Percentiles rank a stretch among this genome's conserved stretches.
Evolutionary conservation across 2,797 vertebrate species (phyloP).

Genomic region (Alcedo atthis): DNA sequence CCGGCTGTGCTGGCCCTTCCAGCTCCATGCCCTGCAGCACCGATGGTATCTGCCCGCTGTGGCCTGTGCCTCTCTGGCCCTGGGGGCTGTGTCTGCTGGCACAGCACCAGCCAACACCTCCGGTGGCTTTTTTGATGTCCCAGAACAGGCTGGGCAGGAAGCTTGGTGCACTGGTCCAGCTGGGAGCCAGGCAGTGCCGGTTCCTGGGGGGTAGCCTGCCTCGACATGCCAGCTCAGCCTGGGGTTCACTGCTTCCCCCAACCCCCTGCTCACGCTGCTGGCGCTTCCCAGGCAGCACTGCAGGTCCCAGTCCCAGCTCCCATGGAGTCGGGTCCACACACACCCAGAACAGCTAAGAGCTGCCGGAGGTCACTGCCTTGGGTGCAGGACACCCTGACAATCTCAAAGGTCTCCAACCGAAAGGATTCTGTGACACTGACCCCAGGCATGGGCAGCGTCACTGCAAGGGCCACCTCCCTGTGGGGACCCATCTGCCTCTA

Average conservation of each 20-base stretch:
- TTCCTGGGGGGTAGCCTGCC: background rate
- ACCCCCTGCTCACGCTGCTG: rapidly evolving
- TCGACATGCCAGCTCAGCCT: background rate
- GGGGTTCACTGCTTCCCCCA: background rate
- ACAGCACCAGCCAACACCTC: background rate
- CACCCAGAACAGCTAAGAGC: background rate
- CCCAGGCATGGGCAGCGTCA: no score
- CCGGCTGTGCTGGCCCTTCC: background rate
- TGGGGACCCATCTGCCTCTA: rapidly evolving
- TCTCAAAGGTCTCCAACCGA: no score
- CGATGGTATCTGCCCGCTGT: background rate
- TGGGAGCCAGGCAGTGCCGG: background rate
- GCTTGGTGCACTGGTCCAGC: background rate
- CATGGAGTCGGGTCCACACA: rapidly evolving
- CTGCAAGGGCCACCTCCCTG: background rate
- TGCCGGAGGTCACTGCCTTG: rapidly evolving
- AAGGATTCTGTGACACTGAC: no score
- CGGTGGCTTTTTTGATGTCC: constrained; percentile 56
- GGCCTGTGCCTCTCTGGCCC: background rate
- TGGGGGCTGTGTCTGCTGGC: constrained; percentile 26
- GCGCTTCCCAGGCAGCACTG: background rate
- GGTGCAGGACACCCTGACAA: no score
- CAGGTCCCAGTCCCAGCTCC: rapidly evolving
- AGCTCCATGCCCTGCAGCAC: background rate
- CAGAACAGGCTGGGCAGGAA: constrained; percentile 64